Evolutionary conservation across 2,113 vertebrate genomes (phyloP).

Genomic region (Puma concolor): DNA sequence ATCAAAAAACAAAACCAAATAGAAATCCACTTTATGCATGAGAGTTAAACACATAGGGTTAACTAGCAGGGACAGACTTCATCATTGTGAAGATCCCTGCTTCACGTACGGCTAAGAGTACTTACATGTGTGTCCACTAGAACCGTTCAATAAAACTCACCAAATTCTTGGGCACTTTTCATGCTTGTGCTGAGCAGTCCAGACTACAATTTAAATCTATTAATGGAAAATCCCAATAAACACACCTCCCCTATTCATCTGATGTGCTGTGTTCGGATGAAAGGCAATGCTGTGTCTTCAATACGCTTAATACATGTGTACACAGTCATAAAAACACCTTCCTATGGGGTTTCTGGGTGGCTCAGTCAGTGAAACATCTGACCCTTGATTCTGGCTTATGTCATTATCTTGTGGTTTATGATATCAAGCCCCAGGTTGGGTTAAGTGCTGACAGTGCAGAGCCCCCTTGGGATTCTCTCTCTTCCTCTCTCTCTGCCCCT

Average conservation of each 20-base stretch:
- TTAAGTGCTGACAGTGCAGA: no score
- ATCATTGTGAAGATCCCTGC: neutral
- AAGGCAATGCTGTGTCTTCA: neutral
- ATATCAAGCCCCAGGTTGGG: no score
- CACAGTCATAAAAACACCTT: neutral
- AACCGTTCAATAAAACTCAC: neutral
- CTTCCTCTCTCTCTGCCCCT: no score
- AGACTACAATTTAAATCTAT: neutral
- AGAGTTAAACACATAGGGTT: neutral
- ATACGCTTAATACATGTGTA: no score
- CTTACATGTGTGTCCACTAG: neutral
- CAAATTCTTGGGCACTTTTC: neutral
- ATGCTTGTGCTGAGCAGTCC: neutral
- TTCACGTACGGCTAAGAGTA: neutral
- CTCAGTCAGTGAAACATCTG: no score
- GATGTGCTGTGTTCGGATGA: no score
- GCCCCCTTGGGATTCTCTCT: no score
- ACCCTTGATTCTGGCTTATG: no score
- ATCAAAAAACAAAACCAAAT: neutral
- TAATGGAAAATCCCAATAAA: neutral
- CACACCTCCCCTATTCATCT: neutral
- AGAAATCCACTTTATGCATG: neutral
- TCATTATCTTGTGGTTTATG: no score
- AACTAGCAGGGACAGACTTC: neutral
- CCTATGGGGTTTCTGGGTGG: neutral